A percentile compares a stretch with the other conserved stretches of the same genome.
Conservation (phyloP, 1,140 invertebrate species). For the Limonius californicus region DNA sequence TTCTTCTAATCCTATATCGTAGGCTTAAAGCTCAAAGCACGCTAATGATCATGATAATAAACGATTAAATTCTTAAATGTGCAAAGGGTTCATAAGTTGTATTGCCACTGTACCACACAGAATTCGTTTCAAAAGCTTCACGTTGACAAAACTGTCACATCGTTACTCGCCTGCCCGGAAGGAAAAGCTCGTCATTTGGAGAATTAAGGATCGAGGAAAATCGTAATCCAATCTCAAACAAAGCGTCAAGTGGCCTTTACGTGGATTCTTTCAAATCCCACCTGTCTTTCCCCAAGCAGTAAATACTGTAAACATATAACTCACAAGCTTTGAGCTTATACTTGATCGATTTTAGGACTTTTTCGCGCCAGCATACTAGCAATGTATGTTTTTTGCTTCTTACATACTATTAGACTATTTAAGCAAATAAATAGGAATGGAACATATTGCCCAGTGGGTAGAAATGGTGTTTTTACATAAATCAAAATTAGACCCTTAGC, state of each 20-base stretch:
- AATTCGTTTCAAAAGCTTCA: neutral
- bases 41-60: no score
- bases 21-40: no score
- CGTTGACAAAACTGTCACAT: neutral
- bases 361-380: neutral
- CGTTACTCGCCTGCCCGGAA: neutral
- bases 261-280: neutral
- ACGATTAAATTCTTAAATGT: no score
- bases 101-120: no score
- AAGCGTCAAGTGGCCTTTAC: conserved; percentile 1
- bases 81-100: no score
- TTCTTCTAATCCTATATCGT: no score
- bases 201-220: neutral
- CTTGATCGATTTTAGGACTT: neutral
- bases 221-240: conserved; percentile 1
- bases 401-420: no score
- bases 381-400: no score
- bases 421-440: no score
- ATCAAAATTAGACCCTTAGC: no score
- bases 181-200: neutral
- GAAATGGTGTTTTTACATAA: no score
- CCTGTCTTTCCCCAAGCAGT: neutral
- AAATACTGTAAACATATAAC: conserved; percentile 1
- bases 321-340: neutral
- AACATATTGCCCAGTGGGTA: no score